These are phyloP conservation scores for Pteropus alecto DNA, from an alignment of 2,113 vertebrate species.

Conservation along the genomic window DNA sequence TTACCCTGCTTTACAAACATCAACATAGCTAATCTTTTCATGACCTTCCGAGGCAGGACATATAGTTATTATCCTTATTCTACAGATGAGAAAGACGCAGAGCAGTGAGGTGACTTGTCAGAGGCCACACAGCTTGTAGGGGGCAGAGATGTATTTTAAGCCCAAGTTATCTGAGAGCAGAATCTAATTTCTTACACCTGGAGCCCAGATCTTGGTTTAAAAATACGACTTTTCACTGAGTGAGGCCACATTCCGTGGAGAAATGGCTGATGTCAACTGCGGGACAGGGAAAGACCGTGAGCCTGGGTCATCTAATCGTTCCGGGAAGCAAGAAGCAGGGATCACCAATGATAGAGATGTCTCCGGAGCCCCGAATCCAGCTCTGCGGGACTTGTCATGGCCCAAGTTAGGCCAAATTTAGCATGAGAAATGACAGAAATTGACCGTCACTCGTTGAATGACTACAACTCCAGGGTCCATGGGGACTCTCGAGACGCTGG, in stretches of 20 bases:
- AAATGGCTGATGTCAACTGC: neutral
- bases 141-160: neutral
- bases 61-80: neutral
- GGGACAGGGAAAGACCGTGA: neutral
- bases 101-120: neutral
- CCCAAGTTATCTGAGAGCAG: neutral
- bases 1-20: neutral
- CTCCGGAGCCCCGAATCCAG: neutral
- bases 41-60: neutral
- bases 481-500: too few relatives aligned
- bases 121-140: neutral
- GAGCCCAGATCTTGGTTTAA: neutral
- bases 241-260: neutral
- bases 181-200: neutral
- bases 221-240: neutral
- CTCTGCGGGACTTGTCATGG: neutral
- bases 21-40: neutral
- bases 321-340: neutral
- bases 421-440: neutral
- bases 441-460: neutral
- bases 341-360: neutral
- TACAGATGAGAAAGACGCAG: neutral
- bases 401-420: neutral
- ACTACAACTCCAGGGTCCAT: neutral
- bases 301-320: neutral